Conservation (phyloP, 1,140 invertebrate genomes). For the Ceratina japonica region DNA sequence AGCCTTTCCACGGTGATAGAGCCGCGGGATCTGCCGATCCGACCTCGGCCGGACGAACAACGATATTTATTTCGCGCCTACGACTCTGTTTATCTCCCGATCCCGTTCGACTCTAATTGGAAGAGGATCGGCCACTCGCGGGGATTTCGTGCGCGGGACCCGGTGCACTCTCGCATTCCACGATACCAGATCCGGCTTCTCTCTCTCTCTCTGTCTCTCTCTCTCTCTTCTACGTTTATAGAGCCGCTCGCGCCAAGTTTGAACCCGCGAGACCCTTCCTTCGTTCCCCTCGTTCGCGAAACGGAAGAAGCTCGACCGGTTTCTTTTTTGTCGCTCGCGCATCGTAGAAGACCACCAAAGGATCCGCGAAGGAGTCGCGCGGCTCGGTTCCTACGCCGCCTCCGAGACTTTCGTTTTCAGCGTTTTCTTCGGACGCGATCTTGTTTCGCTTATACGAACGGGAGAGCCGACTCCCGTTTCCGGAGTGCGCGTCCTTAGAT, state of each 20-base stretch:
- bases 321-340: conserved; percentile 48
- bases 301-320: conserved; percentile 48
- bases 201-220: conserved; percentile 4
- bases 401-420: conserved; percentile 26
- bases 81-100: conserved; percentile 10
- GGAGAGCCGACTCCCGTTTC: too few relatives aligned
- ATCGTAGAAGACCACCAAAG: conserved; percentile 31
- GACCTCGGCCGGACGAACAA: conserved; percentile 11
- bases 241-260: conserved; percentile 50
- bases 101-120: conserved; percentile 43
- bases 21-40: neutral
- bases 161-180: conserved; percentile 43
- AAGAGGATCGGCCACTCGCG: neutral
- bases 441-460: neutral
- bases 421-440: neutral
- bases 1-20: neutral
- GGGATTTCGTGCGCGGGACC: conserved; percentile 39
- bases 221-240: conserved; percentile 35
- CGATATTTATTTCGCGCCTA: conserved; percentile 27
- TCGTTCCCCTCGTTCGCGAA: conserved; percentile 24
- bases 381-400: too few relatives aligned
- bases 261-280: conserved; percentile 25
- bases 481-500: neutral
- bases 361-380: neutral
- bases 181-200: conserved; percentile 31